Evolutionary conservation across 2,888 invertebrate genomes (phyloP).

Genomic region (Cyrtodaria siliqua): DNA sequence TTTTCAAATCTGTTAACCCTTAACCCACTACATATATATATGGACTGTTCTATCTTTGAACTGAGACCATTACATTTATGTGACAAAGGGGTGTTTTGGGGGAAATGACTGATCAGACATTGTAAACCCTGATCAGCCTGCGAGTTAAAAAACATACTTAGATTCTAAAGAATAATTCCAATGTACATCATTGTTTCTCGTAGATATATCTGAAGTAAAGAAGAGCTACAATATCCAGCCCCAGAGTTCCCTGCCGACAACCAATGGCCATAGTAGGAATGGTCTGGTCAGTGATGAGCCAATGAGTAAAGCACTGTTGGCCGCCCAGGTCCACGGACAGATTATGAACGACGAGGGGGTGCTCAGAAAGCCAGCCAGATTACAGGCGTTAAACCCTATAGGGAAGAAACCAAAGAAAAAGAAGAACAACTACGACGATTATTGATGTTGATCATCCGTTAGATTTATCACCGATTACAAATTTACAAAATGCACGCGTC

Average conservation of each 20-base stretch:
- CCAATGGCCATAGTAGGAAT: constrained; percentile 69
- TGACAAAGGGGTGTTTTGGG: too few species aligned
- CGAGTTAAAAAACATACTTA: too few species aligned
- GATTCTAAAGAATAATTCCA: too few species aligned
- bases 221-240: constrained; percentile 62
- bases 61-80: too few species aligned
- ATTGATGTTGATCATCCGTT: not conserved
- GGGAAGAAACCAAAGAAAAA: constrained; percentile 74
- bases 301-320: constrained; percentile 79
- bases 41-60: too few species aligned
- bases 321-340: constrained; percentile 83
- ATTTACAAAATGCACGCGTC: too few species aligned
- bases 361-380: constrained; percentile 85
- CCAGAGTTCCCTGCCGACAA: constrained; percentile 26
- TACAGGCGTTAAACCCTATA: constrained; percentile 86
- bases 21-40: too few species aligned
- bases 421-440: constrained; percentile 14
- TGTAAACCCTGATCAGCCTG: too few species aligned
- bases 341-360: constrained; percentile 77
- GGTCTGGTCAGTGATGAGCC: constrained; percentile 72
- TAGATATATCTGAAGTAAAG: constrained; percentile 76
- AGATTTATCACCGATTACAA: too few species aligned
- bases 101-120: too few species aligned
- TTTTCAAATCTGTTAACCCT: too few species aligned
- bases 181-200: not conserved